Evolutionary conservation across 2,113 vertebrate genomes (phyloP).

Genomic region (Limanda limanda): DNA sequence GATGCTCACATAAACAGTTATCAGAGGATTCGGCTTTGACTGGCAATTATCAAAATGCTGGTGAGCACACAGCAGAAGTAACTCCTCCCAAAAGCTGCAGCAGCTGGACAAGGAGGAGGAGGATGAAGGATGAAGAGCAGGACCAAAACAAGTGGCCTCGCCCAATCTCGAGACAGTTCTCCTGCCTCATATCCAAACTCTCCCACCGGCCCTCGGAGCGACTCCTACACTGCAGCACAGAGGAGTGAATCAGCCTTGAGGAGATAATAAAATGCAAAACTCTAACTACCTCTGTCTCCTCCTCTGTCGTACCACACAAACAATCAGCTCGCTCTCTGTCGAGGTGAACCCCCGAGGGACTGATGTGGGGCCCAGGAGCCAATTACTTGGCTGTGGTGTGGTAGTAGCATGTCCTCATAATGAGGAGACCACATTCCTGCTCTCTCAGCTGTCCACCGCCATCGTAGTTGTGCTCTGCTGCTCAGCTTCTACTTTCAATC

Average conservation of each 20-base stretch:
- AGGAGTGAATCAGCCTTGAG: slow-evolving; percentile 36
- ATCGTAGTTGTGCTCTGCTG: slow-evolving; percentile 54
- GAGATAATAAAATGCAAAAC: slow-evolving; percentile 57
- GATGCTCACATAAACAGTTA: slow-evolving; percentile 48
- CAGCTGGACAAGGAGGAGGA: slow-evolving; percentile 17
- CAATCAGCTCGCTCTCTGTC: slow-evolving; percentile 35
- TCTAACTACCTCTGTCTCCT: slow-evolving; percentile 28
- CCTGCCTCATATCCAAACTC: slow-evolving; percentile 45
- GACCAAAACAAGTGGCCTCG: slow-evolving; percentile 60
- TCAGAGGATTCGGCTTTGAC: slow-evolving; percentile 35
- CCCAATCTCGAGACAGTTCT: slow-evolving; percentile 57
- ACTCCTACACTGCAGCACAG: slow-evolving; percentile 41
- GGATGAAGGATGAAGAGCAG: slow-evolving; percentile 9
- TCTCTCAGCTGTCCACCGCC: slow-evolving; percentile 70
- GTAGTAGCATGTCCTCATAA: slow-evolving; percentile 65
- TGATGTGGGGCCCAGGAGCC: slow-evolving; percentile 58
- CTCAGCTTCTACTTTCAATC: slow-evolving; percentile 47
- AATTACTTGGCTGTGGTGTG: slow-evolving; percentile 67
- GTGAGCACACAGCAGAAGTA: slow-evolving; percentile 47
- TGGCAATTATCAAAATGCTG: slow-evolving; percentile 45
- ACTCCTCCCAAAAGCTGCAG: slow-evolving; percentile 20
- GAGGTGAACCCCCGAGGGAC: slow-evolving; percentile 57
- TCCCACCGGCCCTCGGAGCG: slow-evolving; percentile 26
- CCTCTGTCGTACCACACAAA: slow-evolving; percentile 44
- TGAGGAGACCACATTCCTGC: slow-evolving; percentile 71